These are phyloP conservation scores for Teleogryllus oceanicus DNA, from an alignment of 2,888 invertebrate species.

Conservation along the genomic window DNA sequence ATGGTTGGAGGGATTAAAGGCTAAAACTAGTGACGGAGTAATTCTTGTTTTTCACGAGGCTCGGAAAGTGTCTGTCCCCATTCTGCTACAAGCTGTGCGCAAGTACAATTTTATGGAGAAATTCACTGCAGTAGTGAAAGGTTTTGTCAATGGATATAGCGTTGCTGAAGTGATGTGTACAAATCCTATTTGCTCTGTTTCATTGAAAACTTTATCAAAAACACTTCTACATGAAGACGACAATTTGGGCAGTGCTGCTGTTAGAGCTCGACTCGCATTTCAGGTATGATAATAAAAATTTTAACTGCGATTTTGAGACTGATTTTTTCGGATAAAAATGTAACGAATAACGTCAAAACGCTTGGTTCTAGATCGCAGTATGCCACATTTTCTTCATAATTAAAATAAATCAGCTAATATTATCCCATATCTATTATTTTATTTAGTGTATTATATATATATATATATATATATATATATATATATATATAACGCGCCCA, in stretches of 20 bases:
- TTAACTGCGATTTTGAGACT: no score
- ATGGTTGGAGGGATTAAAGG: slow-evolving; percentile 62
- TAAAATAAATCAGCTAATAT: no score
- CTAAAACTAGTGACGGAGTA: slow-evolving; percentile 58
- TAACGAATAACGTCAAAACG: no score
- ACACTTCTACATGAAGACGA: slow-evolving; percentile 43
- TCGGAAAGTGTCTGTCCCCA: slow-evolving; percentile 61
- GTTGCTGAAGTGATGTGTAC: slow-evolving; percentile 64
- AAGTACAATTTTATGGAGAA: slow-evolving; percentile 63
- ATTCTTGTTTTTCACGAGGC: slow-evolving; percentile 65
- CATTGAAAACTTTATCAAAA: slow-evolving; percentile 43
- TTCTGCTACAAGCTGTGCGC: slow-evolving; percentile 63
- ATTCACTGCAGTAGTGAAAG: slow-evolving; percentile 66
- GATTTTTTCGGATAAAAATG: no score
- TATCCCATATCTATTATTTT: no score
- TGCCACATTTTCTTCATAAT: no score
- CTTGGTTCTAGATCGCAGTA: no score
- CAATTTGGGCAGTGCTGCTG: slow-evolving; percentile 61
- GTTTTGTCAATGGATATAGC: slow-evolving; percentile 68
- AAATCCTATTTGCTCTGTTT: slow-evolving; percentile 42
- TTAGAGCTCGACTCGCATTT: slow-evolving; percentile 68
- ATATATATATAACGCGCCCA: no score
- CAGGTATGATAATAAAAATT: slow-evolving; percentile 49
- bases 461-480: no score
- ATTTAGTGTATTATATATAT: no score